Evolutionary conservation across 1,140 invertebrate species (phyloP).

Genomic region (Eueides isabella): DNA sequence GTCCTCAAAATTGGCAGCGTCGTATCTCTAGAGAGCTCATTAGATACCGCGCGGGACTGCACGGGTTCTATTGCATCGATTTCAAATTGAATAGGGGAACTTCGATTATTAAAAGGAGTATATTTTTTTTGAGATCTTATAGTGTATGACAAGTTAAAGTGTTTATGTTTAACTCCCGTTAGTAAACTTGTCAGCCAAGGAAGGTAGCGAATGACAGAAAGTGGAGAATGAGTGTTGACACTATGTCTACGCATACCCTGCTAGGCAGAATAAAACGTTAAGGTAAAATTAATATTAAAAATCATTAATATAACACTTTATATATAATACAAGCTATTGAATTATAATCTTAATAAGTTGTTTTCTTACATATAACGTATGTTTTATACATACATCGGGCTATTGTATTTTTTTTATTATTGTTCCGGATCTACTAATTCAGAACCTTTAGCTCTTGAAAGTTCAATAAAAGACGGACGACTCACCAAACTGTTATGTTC

Average conservation of each 20-base stretch:
- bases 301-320: too few species aligned
- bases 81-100: conserved; percentile 39
- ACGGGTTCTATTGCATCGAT: conserved; percentile 41
- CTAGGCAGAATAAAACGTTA: too few species aligned
- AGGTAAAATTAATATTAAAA: too few species aligned
- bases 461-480: conserved; percentile 29
- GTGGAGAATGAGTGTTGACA: too few species aligned
- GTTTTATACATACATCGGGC: not conserved
- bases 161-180: not conserved
- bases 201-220: too few species aligned
- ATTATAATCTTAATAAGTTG: too few species aligned
- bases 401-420: not conserved
- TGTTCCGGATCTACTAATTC: not conserved
- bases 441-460: not conserved
- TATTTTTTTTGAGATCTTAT: not conserved
- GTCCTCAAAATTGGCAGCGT: conserved; percentile 28
- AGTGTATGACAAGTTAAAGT: not conserved
- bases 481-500: conserved; percentile 48
- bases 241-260: too few species aligned
- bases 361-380: not conserved
- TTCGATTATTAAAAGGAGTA: conserved; percentile 6
- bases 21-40: conserved; percentile 33
- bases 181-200: too few species aligned
- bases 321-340: too few species aligned
- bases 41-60: conserved; percentile 34